phyloP scores from a whole-genome alignment of 2,113 vertebrate genomes.

The Tonatia bakeri region DNA sequence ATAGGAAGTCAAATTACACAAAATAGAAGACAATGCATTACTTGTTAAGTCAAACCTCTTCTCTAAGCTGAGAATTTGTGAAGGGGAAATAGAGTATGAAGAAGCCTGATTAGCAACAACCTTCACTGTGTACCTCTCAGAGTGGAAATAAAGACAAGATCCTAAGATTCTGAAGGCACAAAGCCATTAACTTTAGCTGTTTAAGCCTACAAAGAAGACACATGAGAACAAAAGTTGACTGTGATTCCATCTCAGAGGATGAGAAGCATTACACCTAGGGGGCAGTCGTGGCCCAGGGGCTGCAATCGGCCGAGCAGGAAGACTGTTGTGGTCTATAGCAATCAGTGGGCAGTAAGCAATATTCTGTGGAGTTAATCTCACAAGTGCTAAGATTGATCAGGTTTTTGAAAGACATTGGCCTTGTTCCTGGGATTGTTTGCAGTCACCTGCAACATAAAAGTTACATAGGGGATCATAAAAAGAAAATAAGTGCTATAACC shows the following conservation, averaged over 20 bases:
- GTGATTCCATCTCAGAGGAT: neutral
- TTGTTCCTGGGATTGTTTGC: neutral
- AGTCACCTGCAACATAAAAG: neutral
- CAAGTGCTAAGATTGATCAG: neutral
- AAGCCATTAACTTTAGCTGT: neutral
- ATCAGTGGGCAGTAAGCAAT: neutral
- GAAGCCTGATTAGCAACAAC: neutral
- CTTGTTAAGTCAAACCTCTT: neutral
- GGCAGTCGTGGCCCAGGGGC: neutral
- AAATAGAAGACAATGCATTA: neutral
- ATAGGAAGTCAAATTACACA: neutral
- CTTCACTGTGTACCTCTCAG: neutral
- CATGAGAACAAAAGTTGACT: neutral
- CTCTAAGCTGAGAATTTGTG: neutral
- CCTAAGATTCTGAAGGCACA: neutral
- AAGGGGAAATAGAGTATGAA: neutral
- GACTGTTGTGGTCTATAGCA: neutral
- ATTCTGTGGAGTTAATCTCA: neutral
- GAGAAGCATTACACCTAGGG: neutral
- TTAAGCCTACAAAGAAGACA: neutral
- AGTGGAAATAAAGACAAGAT: slow-evolving; percentile 8
- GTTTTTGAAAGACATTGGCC: neutral
- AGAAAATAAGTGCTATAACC: neutral
- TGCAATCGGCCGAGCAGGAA: neutral
- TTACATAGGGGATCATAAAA: neutral